Base-by-base conservation (phyloP, 2,888 invertebrate genomes). In the Calliopum simillimum region DNA sequence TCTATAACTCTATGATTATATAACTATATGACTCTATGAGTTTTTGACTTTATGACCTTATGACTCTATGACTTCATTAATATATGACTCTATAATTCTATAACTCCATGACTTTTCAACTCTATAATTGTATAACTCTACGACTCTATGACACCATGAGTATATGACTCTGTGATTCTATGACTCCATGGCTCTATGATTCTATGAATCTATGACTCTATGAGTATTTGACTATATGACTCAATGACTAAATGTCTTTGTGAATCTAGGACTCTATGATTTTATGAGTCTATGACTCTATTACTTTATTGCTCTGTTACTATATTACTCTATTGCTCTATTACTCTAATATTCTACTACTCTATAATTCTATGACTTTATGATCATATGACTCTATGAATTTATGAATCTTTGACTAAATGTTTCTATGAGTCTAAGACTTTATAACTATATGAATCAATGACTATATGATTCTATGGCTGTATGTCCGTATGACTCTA, bases 131-230 rank as follows among this genome's bases (percentile, higher is more conserved):
- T 55, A 55, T 55, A 13, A 55, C 19, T 55, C 19, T 55, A 55
- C 23, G n/a, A 55, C 19, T 55, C 19, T 55, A 55, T 55, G n/a
- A 55, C 19, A 21, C 19, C 23, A 55, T 55, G n/a, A 55, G 23
- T 55, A 13, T 55, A 55, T 55, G n/a, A 55, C 19, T 55, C 19
- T 55, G 23, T 55, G n/a, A 55, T 21, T 55, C 19, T 55, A 55
- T 55, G n/a, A 55, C 19, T 55, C 19, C 23, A 55, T 55, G n/a
- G 23, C 19, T 55, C 19, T 55, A 55, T 55, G 4, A 55, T 21
- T 55, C 19, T 55, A 55, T 55, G n/a, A 55, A 55, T 55, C 19
- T 55, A 55, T 55, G n/a, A 55, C 19, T 55, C 19, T 55, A 21
- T 55, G n/a, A 55, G 23, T 55, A 13, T 55, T 21, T 55, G n/a